Evolutionary conservation across 2,113 vertebrate species (phyloP).

Genomic region (Actenoides lindsayi): DNA sequence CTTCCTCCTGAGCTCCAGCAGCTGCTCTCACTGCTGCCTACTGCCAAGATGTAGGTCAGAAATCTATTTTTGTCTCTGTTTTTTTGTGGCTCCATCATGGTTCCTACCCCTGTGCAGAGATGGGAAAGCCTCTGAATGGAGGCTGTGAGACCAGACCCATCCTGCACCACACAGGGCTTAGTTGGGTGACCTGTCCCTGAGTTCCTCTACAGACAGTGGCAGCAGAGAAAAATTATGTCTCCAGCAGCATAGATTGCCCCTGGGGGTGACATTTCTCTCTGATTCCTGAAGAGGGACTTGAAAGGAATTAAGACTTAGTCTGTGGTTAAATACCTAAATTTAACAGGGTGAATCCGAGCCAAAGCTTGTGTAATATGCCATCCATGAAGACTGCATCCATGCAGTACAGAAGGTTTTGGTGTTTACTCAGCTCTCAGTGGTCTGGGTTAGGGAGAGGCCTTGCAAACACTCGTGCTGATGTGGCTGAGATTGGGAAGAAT

Average conservation of each 20-base stretch:
- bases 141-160: not conserved
- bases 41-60: slow-evolving; percentile 32
- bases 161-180: not conserved
- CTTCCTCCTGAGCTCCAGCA: not conserved
- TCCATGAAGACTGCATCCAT: not conserved
- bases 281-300: not conserved
- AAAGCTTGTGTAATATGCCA: rapidly evolving
- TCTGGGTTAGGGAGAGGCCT: not conserved
- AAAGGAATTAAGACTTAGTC: not conserved
- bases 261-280: not conserved
- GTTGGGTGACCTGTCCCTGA: not conserved
- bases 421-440: not conserved
- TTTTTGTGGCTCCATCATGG: rapidly evolving
- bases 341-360: not conserved
- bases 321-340: not conserved
- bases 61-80: not conserved
- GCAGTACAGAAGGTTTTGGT: not conserved
- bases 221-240: not conserved
- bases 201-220: not conserved
- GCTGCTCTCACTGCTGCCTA: not conserved
- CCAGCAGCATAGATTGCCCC: not conserved
- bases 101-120: rapidly evolving
- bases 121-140: rapidly evolving
- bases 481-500: not conserved
- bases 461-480: not conserved